Evolutionary conservation across 2,113 vertebrate species (phyloP).

Genomic region (Ophthalmolycus amberensis): DNA sequence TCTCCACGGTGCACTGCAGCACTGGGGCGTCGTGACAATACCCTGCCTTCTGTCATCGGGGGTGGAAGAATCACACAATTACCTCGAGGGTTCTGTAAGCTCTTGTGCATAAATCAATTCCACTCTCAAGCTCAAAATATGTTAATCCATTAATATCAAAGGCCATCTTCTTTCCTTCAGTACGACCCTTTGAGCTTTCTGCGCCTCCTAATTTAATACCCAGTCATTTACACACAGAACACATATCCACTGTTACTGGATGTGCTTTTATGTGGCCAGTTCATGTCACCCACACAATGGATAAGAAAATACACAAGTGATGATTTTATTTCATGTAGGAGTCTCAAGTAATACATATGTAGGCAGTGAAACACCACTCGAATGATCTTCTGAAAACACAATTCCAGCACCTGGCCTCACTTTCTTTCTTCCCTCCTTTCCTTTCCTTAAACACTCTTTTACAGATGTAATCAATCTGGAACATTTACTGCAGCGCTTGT

Average conservation of each 20-base stretch:
- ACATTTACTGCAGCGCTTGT: no score
- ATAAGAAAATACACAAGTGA: conserved; percentile 13
- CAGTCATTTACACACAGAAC: conserved; percentile 29
- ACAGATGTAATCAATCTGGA: no score
- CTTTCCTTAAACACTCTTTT: no score
- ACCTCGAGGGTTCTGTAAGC: conserved; percentile 35
- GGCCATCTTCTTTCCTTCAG: conserved; percentile 22
- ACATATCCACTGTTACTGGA: conserved; percentile 7
- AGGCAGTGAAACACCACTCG: conserved; percentile 7
- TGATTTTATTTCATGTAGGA: conserved; percentile 42
- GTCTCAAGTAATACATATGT: conserved; percentile 26
- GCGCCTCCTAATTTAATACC: conserved; percentile 17
- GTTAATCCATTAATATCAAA: conserved; percentile 63
- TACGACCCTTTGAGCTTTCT: conserved; percentile 30
- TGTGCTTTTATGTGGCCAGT: conserved; percentile 16
- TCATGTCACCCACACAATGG: conserved; percentile 38
- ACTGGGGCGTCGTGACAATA: conserved; percentile 23
- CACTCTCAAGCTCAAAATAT: conserved; percentile 52
- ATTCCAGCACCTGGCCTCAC: not conserved
- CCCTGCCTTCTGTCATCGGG: conserved; percentile 24
- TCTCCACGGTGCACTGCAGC: conserved; percentile 14
- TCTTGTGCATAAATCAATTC: conserved; percentile 62
- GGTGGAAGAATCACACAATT: conserved; percentile 48
- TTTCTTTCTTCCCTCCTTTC: not conserved
- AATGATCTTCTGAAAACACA: not conserved